phyloP scores from a whole-genome alignment of 2,797 vertebrate genomes.

The Antennarius maculatus region DNA sequence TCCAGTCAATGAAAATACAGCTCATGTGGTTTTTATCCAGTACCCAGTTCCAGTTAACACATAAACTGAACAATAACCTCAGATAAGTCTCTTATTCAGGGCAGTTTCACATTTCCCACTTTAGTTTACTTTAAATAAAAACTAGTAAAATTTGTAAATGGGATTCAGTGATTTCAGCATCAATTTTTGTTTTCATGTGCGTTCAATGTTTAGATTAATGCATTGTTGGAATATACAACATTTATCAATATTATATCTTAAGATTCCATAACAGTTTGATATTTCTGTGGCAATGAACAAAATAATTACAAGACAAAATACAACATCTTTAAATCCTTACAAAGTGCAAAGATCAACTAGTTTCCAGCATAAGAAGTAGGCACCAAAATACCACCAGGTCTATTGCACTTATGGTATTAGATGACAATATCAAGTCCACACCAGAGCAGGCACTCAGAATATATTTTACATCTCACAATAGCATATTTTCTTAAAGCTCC shows the following conservation, averaged over 20 bases:
- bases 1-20: constrained; percentile 39
- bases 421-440: constrained; percentile 49
- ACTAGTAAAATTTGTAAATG: no score
- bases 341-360: constrained; percentile 46
- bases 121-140: no score
- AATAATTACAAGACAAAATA: not conserved
- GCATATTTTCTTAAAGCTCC: constrained; percentile 9
- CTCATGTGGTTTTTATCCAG: not conserved
- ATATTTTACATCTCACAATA: constrained; percentile 23
- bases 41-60: constrained; percentile 2
- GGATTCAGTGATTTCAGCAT: no score
- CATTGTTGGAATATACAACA: no score
- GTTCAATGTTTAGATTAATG: no score
- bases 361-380: constrained; percentile 64
- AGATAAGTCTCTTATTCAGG: not conserved
- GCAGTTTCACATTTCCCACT: no score
- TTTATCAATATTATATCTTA: no score
- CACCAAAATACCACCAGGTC: constrained; percentile 26
- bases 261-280: not conserved
- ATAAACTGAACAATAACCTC: constrained; percentile 1
- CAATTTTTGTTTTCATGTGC: no score
- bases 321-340: constrained; percentile 19
- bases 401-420: constrained; percentile 67
- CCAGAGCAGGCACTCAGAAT: constrained; percentile 52
- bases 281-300: not conserved